These are phyloP conservation scores for Ranitomeya variabilis DNA, from an alignment of 2,113 vertebrate species.

Conservation along the genomic window DNA sequence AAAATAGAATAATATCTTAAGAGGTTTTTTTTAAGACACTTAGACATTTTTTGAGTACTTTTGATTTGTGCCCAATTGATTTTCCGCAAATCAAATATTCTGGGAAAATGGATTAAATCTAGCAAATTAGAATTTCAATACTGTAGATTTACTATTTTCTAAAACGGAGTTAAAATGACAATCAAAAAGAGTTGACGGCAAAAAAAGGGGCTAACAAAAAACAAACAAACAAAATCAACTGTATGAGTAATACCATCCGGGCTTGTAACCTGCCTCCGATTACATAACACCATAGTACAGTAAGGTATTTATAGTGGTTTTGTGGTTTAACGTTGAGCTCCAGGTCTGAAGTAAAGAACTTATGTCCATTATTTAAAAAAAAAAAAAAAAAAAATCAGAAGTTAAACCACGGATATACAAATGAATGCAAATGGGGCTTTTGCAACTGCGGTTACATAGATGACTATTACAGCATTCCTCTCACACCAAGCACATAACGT, in stretches of 20 bases:
- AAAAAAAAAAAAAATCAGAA: constrained; percentile 59
- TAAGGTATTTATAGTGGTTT: constrained; percentile 31
- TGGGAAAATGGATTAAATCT: too few relatives aligned
- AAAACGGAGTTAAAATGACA: background rate
- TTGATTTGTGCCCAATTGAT: too few relatives aligned
- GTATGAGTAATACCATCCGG: background rate
- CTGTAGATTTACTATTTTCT: too few relatives aligned
- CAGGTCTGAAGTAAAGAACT: constrained; percentile 57
- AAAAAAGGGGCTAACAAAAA: too few relatives aligned
- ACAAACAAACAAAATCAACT: background rate
- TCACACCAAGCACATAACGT: constrained; percentile 68
- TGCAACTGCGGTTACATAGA: constrained; percentile 63
- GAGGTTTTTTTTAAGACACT: too few relatives aligned
- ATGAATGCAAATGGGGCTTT: constrained; percentile 54
- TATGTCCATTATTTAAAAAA: constrained; percentile 51
- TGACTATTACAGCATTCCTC: constrained; percentile 69
- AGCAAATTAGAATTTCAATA: too few relatives aligned
- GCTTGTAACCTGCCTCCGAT: background rate
- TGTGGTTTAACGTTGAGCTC: constrained; percentile 32
- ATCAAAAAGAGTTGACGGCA: background rate
- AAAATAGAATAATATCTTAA: too few relatives aligned
- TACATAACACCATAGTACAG: constrained; percentile 26
- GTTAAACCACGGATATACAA: constrained; percentile 56
- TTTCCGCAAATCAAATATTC: too few relatives aligned
- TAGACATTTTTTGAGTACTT: too few relatives aligned